Evolutionary conservation across 1,140 invertebrate species (phyloP), one percentile per base, ranked within the genome.

Genomic region (Eumaeus atala): DNA sequence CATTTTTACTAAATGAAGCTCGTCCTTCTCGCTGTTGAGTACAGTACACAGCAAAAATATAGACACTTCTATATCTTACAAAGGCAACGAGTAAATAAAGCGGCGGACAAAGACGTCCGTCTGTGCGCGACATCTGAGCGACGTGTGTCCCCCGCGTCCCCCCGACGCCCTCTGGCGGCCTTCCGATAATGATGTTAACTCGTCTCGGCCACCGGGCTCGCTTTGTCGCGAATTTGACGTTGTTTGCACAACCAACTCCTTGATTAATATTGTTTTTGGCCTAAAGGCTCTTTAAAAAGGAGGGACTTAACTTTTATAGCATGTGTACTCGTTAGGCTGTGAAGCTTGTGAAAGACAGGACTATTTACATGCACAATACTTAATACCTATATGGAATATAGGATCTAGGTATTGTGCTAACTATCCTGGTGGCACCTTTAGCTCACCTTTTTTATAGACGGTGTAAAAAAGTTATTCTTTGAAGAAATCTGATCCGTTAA

Each of bases 61-160:
- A 62, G 77, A 68, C 79, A 66, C 70, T 62, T 84, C 77, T 84
- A 78, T 67, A 53, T 65, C 49, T 61, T 54, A 62, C 66, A 67
- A 72, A 74, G 70, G 56, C 68, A 58, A 44, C 62, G 70, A 67
- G 74, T 77, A 81, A 83, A 83, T 80, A 80, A 83, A 81, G 70
- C 78, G 70, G 58, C 69, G 77, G 77, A 85, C 82, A 85, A 85
- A 85, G 82, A 85, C 82, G 81, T 84, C 74, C 80, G 80, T 81
- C 82, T 85, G 82, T 53, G 64, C 65, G 74, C 72, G 82, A 83
- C 79, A 78, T 78, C 73, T 83, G 77, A 81, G 79, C 77, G 79
- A 81, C 79, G 77, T 79, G 76, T 78, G 77, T 77, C 79, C 64
- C 59, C 65, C 58, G 56, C 49, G 50, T 49, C 51, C 58, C 56